Evolutionary conservation across 2,888 invertebrate species (phyloP), one percentile per base, ranked within the genome.

Genomic region (Plemyria rubiginata): DNA sequence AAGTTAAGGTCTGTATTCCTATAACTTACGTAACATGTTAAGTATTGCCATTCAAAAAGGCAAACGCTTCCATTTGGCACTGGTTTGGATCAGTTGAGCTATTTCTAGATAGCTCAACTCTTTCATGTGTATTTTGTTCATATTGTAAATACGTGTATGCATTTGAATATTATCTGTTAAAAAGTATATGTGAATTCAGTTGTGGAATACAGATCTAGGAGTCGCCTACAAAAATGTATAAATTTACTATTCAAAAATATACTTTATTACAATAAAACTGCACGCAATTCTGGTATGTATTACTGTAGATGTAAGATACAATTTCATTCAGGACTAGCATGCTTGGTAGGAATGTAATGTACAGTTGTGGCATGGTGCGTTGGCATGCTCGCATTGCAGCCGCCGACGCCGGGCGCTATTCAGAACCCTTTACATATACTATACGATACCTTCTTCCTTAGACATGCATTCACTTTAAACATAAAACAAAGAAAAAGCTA

Each of bases 361-460:
- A 81, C 75, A 87, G 77, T 83, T 80, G 84, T 85, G 88, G 90
- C 88, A 90, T 90, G 91, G 82, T 82, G 91, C 90, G 88, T 86
- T 87, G 80, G 92, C 92, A 92, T 91, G 92, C 82, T 82, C 86
- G 83, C 90, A 79, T 75, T 79, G 81, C 79, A 80, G 87, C 83
- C 74, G 73, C 59, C 66, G 68, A 52, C 64, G 65, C 75, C 74
- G 81, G 81, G 77, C 79, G 78, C 65, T 80, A 82, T 82, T 88
- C 88, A 87, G 86, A 87, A 85, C 45, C 60, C 49, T n/a, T 50
- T 60, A 58, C 60, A 50, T 32, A 60, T 16, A 57, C 58, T 58
- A 56, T 40, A 60, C 64, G 63, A 54, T 53, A 50, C 29, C 45
- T 16, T 38, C 36, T 7, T 53, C 16, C 15, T 29, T 38, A 50